Evolutionary conservation across 2,113 vertebrate genomes (phyloP).

Genomic region (Ceyx melanurus): DNA sequence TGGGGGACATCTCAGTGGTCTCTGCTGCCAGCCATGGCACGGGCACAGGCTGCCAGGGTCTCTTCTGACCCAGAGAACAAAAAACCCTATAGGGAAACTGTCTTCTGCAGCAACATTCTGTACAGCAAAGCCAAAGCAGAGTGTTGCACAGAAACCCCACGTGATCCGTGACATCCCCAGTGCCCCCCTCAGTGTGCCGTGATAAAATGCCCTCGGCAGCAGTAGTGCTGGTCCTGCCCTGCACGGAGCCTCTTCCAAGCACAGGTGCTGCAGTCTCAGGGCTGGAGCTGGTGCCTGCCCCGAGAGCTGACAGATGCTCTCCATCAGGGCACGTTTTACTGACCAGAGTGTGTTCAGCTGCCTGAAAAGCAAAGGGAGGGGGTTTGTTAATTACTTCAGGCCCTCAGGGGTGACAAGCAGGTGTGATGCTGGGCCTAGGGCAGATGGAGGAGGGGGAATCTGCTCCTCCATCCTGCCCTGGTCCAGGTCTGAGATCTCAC

Average conservation of each 20-base stretch:
- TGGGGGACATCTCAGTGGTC: no score
- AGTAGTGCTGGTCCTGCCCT: no score
- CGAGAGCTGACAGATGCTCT: neutral
- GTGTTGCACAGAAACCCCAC: neutral
- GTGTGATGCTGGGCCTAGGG: fast-evolving
- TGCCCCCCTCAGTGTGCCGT: no score
- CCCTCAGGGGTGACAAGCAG: neutral
- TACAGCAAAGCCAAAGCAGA: neutral
- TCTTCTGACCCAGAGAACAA: neutral
- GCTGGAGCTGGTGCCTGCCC: neutral
- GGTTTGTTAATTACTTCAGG: neutral
- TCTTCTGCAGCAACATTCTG: no score
- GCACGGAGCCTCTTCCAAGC: neutral
- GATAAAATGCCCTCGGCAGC: neutral
- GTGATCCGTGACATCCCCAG: no score
- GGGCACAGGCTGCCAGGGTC: fast-evolving
- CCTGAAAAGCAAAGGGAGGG: neutral
- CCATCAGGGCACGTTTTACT: neutral
- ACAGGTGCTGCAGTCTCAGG: neutral
- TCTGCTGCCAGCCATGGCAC: neutral
- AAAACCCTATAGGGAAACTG: neutral
- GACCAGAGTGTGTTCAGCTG: neutral
- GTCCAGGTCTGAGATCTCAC: neutral
- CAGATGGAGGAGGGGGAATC: neutral
- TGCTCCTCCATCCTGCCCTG: neutral